Percentiles rank a stretch among this genome's conserved stretches.
Evolutionary conservation across 92 coral and sea anemone genomes (phyloP).

Genomic region (Hydrozoanthus gracilis): DNA sequence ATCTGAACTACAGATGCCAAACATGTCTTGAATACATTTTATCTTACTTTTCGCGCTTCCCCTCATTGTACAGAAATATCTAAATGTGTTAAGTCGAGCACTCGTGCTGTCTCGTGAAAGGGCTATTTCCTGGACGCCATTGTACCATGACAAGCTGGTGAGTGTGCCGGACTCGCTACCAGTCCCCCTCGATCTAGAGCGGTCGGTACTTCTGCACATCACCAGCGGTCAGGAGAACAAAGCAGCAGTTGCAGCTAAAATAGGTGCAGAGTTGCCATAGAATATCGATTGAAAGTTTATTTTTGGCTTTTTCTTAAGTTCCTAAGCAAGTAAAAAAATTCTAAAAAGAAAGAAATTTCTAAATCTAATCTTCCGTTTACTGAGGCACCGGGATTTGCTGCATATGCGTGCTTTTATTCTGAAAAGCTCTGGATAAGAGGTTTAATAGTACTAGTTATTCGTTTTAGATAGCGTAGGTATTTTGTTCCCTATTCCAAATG

Average conservation of each 20-base stretch:
- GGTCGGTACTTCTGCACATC: slow-evolving; percentile 48
- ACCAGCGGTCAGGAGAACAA: slow-evolving; percentile 43
- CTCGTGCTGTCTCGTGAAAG: slow-evolving; percentile 64
- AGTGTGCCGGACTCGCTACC: slow-evolving; percentile 33
- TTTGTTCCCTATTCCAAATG: slow-evolving; percentile 7
- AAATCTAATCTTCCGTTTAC: not conserved
- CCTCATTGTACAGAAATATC: slow-evolving; percentile 71
- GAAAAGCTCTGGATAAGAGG: slow-evolving; percentile 51
- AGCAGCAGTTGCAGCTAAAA: slow-evolving; percentile 37
- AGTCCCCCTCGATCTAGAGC: slow-evolving; percentile 29
- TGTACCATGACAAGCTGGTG: slow-evolving; percentile 79
- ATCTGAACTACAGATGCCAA: no score
- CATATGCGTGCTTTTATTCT: slow-evolving; percentile 36
- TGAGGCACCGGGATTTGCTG: not conserved
- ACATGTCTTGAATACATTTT: not conserved
- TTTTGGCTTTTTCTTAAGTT: not conserved
- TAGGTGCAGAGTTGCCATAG: not conserved
- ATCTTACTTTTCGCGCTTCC: slow-evolving; percentile 38
- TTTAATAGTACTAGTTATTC: not conserved
- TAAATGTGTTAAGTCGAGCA: slow-evolving; percentile 95
- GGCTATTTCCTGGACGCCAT: slow-evolving; percentile 62
- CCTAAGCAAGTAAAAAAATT: no score
- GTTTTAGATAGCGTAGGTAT: slow-evolving; percentile 10
- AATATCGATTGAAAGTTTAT: not conserved
- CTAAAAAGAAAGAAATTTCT: not conserved